phyloP scores from a whole-genome alignment of 2,113 vertebrate species.

The Ictalurus furcatus region DNA sequence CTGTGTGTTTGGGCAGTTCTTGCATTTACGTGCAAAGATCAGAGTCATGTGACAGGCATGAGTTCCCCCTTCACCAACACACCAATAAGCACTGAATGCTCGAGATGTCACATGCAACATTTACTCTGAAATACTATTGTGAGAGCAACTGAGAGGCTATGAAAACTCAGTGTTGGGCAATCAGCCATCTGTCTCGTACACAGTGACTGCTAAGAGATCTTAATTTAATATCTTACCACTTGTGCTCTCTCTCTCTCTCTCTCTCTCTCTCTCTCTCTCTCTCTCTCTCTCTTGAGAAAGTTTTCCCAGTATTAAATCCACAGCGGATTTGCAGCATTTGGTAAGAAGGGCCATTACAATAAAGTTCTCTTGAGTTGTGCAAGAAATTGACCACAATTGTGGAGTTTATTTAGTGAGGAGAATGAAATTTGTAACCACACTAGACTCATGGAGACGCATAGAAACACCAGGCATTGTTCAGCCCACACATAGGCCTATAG shows the following conservation, averaged over 20 bases:
- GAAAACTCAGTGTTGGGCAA: background rate
- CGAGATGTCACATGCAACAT: background rate
- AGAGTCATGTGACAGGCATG: background rate
- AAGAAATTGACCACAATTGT: constrained; percentile 30
- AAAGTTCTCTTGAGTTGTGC: constrained; percentile 11
- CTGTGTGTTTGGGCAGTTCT: background rate
- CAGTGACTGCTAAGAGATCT: background rate
- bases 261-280: background rate
- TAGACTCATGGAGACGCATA: constrained; percentile 16
- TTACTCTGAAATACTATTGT: constrained; percentile 13
- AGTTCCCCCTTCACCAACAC: background rate
- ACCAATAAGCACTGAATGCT: background rate
- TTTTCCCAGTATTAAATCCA: constrained; percentile 7
- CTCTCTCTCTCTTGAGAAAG: background rate
- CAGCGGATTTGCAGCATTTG: constrained; percentile 4
- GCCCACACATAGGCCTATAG: constrained; percentile 23
- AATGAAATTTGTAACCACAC: constrained; percentile 34
- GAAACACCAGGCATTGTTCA: constrained; percentile 39
- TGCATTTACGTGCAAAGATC: background rate
- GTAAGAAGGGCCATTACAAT: constrained; percentile 10
- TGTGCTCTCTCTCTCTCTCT: background rate
- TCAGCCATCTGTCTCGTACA: background rate
- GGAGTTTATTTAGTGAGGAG: constrained; percentile 8
- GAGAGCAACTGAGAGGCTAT: background rate
- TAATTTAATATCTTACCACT: background rate